A percentile compares a stretch with the other conserved stretches of the same genome.
These are phyloP conservation scores for Cossypha heuglini DNA, from an alignment of 2,797 vertebrate species.

Conservation along the genomic window DNA sequence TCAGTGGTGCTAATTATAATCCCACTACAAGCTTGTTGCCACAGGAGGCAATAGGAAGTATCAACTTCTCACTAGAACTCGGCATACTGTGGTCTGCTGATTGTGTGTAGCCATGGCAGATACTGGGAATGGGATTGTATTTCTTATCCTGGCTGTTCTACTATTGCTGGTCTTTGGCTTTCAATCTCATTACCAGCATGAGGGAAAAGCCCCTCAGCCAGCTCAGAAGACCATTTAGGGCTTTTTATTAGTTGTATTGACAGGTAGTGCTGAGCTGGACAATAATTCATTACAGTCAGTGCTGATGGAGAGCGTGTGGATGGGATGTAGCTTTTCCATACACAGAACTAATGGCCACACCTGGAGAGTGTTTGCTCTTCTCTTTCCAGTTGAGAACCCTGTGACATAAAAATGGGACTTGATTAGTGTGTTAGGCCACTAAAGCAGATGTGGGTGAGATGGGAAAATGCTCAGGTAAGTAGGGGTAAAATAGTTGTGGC, in stretches of 20 bases:
- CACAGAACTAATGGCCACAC: background rate
- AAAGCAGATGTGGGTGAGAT: background rate
- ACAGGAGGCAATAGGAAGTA: background rate
- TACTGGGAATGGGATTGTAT: background rate
- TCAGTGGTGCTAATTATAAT: slow-evolving; percentile 13
- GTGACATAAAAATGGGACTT: background rate
- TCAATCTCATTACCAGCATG: background rate
- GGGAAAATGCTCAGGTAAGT: background rate
- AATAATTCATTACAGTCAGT: rapidly evolving
- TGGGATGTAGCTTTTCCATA: background rate
- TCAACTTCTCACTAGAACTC: background rate
- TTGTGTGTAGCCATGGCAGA: background rate
- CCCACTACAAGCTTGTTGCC: background rate
- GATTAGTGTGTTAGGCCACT: background rate
- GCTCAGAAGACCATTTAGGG: background rate
- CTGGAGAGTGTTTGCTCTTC: background rate
- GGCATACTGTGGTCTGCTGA: background rate
- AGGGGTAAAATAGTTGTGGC: background rate
- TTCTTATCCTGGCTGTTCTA: background rate
- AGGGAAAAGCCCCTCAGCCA: background rate
- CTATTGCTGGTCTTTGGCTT: background rate
- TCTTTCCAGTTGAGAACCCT: background rate
- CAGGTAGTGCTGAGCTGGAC: background rate
- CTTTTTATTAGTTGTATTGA: background rate
- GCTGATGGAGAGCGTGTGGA: background rate